Evolutionary conservation across 2,888 invertebrate genomes (phyloP).

Genomic region (Sinotaia quadrata): DNA sequence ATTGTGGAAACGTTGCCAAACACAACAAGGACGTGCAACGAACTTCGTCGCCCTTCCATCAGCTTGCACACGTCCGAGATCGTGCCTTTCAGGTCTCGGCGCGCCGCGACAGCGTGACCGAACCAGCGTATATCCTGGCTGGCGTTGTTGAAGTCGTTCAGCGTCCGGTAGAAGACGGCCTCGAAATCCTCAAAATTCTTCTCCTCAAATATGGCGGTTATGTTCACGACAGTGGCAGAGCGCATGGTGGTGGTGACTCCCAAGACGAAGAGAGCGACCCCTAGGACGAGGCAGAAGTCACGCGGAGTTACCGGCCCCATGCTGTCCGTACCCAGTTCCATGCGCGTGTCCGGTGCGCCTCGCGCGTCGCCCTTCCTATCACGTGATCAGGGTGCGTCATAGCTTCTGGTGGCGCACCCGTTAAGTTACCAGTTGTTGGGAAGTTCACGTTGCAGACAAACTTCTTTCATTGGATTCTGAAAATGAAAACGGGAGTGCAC

Average conservation of each 20-base stretch:
- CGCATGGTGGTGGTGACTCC: slow-evolving; percentile 28
- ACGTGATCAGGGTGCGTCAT: slow-evolving; percentile 5
- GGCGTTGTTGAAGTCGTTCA: slow-evolving; percentile 43
- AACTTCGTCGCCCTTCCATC: slow-evolving; percentile 44
- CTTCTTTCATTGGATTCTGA: too few relatives aligned
- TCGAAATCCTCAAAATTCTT: slow-evolving; percentile 48
- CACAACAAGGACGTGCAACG: slow-evolving; percentile 49
- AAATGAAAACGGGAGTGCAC: too few relatives aligned
- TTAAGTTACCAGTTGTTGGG: too few relatives aligned
- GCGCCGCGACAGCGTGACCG: slow-evolving; percentile 41
- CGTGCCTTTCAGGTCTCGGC: slow-evolving; percentile 44
- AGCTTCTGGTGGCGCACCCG: neutral
- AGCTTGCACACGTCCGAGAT: slow-evolving; percentile 49
- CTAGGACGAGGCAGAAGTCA: slow-evolving; percentile 21
- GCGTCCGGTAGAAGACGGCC: slow-evolving; percentile 46
- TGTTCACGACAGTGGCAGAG: slow-evolving; percentile 41
- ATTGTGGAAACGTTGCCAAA: slow-evolving; percentile 54
- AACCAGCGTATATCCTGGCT: slow-evolving; percentile 41
- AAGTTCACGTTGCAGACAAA: too few relatives aligned
- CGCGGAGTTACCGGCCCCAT: slow-evolving; percentile 24
- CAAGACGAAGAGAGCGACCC: slow-evolving; percentile 21
- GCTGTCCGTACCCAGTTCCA: slow-evolving; percentile 5
- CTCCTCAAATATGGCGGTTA: slow-evolving; percentile 57
- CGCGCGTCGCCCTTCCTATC: slow-evolving; percentile 3
- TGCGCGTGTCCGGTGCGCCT: neutral